These are phyloP conservation scores for Tapirus terrestris DNA, from an alignment of 2,113 vertebrate genomes.

Conservation along the genomic window DNA sequence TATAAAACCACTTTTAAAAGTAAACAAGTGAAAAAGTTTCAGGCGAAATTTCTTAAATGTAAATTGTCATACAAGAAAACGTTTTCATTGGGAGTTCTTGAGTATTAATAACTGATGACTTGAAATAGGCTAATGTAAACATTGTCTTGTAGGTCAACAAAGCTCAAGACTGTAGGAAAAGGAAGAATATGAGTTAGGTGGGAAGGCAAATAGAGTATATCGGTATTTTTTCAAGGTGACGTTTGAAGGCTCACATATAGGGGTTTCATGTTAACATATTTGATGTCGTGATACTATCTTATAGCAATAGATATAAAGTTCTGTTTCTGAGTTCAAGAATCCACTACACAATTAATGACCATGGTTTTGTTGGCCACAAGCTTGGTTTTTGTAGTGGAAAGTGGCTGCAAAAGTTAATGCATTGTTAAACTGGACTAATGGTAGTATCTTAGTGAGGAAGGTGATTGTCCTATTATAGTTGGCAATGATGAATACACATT, in stretches of 20 bases:
- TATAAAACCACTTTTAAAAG: conserved; percentile 7
- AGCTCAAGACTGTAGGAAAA: background rate
- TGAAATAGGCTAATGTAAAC: background rate
- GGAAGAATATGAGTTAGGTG: background rate
- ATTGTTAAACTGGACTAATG: background rate
- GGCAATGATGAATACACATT: background rate
- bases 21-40: background rate
- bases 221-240: background rate
- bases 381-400: background rate
- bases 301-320: background rate
- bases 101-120: background rate
- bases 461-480: background rate
- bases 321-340: background rate
- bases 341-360: background rate
- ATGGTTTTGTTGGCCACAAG: background rate
- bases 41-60: background rate
- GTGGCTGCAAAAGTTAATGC: background rate
- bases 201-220: background rate
- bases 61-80: background rate
- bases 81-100: background rate
- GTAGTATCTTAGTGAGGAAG: background rate
- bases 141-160: background rate
- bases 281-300: background rate
- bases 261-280: background rate
- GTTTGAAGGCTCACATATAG: background rate